phyloP scores from a whole-genome alignment of 2,888 invertebrate species.

The Argyresthia goedartella region DNA sequence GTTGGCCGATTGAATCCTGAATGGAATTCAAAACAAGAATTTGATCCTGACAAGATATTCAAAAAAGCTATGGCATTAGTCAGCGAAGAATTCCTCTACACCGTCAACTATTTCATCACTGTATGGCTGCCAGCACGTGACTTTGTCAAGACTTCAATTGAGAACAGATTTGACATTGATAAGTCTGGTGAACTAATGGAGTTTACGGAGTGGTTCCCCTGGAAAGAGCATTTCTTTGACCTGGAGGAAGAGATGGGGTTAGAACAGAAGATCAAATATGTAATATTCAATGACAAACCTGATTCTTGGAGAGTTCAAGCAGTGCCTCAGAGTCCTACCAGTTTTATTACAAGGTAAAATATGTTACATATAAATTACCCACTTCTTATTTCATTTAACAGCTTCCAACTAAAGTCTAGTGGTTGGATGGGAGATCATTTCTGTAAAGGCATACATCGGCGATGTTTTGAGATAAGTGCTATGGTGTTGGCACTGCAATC shows the following conservation, averaged over 20 bases:
- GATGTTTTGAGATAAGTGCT: background rate
- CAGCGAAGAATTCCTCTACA: constrained; percentile 83
- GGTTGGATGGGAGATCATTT: background rate
- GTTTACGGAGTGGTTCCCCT: constrained; percentile 81
- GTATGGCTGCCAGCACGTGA: constrained; percentile 91
- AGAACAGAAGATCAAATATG: constrained; percentile 76
- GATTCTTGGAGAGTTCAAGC: constrained; percentile 87
- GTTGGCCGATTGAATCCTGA: constrained; percentile 84
- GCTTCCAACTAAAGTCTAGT: too few species aligned
- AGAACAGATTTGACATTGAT: constrained; percentile 77
- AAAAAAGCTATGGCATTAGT: constrained; percentile 82
- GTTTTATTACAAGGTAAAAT: constrained; percentile 77
- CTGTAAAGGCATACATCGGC: background rate
- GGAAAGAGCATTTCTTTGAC: constrained; percentile 90
- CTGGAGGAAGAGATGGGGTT: constrained; percentile 82
- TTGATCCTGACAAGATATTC: constrained; percentile 74
- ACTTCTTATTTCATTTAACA: background rate
- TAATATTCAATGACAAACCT: constrained; percentile 76
- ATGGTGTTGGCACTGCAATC: background rate
- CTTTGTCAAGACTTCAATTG: constrained; percentile 79
- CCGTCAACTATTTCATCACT: constrained; percentile 72
- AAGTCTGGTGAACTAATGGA: constrained; percentile 85
- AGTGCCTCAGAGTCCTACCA: constrained; percentile 79
- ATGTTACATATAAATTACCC: background rate
- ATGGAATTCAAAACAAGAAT: constrained; percentile 78